A percentile compares a stretch with the other conserved stretches of the same genome.
Conservation (phyloP, 2,113 vertebrate species). For the Centrocercus urophasianus region DNA sequence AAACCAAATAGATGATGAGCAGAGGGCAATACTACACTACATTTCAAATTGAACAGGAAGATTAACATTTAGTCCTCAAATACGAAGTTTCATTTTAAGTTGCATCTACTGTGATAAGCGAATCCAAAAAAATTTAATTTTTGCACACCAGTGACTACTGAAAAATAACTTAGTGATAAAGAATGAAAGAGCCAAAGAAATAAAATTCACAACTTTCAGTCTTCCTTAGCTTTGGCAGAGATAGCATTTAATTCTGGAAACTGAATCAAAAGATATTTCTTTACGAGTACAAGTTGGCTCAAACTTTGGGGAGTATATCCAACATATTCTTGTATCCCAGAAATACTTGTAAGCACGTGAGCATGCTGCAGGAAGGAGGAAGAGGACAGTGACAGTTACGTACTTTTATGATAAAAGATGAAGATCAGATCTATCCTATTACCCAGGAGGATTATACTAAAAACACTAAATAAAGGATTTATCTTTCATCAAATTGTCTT, state of each 20-base stretch:
- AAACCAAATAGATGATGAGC: fast-evolving
- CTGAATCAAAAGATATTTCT: background rate
- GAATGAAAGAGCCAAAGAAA: background rate
- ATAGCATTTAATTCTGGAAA: background rate
- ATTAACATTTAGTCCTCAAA: background rate
- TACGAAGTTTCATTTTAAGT: background rate
- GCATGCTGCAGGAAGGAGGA: background rate
- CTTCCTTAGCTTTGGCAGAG: background rate
- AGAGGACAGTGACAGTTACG: background rate
- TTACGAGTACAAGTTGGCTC: background rate
- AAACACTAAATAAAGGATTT: background rate
- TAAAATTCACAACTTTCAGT: background rate
- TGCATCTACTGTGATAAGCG: background rate
- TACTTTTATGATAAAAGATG: background rate
- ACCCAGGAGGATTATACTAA: background rate
- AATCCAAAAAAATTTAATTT: background rate
- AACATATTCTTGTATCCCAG: background rate
- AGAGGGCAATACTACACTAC: background rate
- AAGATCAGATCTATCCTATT: background rate
- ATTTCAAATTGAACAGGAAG: background rate
- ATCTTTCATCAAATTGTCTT: background rate
- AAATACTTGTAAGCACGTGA: background rate
- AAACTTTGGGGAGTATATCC: background rate
- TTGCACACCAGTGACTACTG: background rate
- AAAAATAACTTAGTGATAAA: background rate